Evolutionary conservation across 2,797 vertebrate genomes (phyloP), one percentile per base, ranked within the genome.

Genomic region (Tokudaia tokunoshimensis): DNA sequence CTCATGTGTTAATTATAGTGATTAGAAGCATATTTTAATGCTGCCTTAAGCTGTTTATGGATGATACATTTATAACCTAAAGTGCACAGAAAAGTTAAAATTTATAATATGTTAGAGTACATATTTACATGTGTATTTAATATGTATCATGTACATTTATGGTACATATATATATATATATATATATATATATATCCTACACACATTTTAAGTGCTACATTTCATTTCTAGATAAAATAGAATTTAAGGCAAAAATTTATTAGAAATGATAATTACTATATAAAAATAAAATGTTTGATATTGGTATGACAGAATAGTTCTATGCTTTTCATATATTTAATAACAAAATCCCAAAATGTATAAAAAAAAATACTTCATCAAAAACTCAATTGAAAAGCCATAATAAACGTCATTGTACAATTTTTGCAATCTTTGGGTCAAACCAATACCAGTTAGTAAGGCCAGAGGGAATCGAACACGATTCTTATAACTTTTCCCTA

Each of bases 351-450:
- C 79, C 50, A 93, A 92, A 89, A 94, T 78, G 57, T 55, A 37
- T 79, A 92, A 94, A 82, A 95, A 82, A 95, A 92, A 94, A 22
- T 63, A 59, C 29, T 72, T 22, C 91, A 89, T 80, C 50, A 80
- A 83, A 91, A 52, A 50, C 14, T 47, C n/a, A 84, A 89, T 89
- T 89, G 24, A 50, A 82, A 55, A 94, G 74, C 76, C 24, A 75
- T 47, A 74, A 89, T 81, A 78, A 89, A 61, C 81, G 1, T 74
- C 55, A 59, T 34, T 89, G 93, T 37, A 70, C 24, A n/a, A 59
- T 3, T 19, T 88, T 70, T 55, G 31, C 74, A 95, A 97, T 74
- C 81, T 93, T 6, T 88, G 50, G 31, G 29, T 92, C 34, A 94
- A 90, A 87, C 26, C 22, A 34, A 14, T 88, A 74, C 89, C 75